Conservation (phyloP, 2,888 invertebrate species). For the Plebejus melissa region DNA sequence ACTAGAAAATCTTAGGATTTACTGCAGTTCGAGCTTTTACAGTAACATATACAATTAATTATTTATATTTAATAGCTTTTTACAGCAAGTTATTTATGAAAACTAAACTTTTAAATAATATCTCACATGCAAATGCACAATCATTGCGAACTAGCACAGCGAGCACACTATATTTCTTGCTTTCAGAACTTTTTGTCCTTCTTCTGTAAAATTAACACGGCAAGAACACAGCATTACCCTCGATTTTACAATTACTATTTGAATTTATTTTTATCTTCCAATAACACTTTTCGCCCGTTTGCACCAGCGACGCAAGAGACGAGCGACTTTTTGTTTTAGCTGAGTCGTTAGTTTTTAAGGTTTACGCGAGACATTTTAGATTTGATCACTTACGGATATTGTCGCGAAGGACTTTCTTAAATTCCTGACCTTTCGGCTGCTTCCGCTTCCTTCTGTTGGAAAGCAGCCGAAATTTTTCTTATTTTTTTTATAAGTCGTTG, state of each 20-base stretch:
- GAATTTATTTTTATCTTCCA: not conserved
- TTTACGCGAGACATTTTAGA: too few species aligned
- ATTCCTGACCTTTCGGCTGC: too few species aligned
- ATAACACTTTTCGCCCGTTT: not conserved
- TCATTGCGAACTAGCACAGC: conserved; percentile 9
- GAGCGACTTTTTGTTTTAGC: not conserved
- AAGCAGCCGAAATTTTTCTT: too few species aligned
- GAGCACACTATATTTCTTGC: conserved; percentile 6
- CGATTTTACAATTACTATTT: not conserved
- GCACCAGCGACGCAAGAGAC: not conserved
- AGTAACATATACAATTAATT: not conserved
- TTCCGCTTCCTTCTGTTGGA: too few species aligned
- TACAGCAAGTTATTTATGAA: not conserved
- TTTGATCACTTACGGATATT: too few species aligned
- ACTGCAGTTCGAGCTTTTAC: too few species aligned
- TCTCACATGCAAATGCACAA: conserved; percentile 3
- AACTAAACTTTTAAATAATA: not conserved
- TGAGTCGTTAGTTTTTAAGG: not conserved
- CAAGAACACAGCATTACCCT: not conserved
- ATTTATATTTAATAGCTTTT: not conserved
- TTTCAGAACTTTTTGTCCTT: not conserved
- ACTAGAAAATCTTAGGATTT: too few species aligned
- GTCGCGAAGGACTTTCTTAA: too few species aligned
- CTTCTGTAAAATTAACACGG: not conserved
- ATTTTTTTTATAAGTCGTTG: not conserved